Evolutionary conservation across 2,888 invertebrate species (phyloP).

Genomic region (Aromia moschata): DNA sequence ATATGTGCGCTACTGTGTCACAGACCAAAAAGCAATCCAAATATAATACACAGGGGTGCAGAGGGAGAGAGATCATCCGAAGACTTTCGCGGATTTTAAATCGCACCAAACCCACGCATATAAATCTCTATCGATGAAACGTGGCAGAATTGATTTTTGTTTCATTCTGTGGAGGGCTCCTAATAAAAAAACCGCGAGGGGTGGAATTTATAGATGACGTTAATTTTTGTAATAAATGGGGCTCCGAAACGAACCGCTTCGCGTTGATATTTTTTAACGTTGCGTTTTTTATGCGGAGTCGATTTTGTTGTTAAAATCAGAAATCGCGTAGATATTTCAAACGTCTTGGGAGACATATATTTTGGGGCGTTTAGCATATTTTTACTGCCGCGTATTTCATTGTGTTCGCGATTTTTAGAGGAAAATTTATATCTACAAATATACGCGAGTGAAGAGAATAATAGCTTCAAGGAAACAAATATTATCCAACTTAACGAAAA

Average conservation of each 20-base stretch:
- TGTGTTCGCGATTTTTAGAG: too few species aligned
- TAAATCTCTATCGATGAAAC: constrained; percentile 32
- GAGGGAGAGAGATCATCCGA: constrained; percentile 21
- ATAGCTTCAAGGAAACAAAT: too few species aligned
- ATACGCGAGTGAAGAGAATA: too few species aligned
- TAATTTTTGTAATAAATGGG: constrained; percentile 9
- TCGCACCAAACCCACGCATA: constrained; percentile 27
- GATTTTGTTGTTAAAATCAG: not conserved
- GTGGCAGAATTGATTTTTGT: constrained; percentile 31
- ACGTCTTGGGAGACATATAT: not conserved
- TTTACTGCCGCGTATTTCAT: not conserved
- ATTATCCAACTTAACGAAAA: too few species aligned
- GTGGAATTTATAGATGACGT: constrained; percentile 3
- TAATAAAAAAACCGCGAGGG: not conserved
- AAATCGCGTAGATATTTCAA: constrained; percentile 10
- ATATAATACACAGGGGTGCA: too few species aligned
- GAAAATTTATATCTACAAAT: too few species aligned
- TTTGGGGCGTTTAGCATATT: not conserved
- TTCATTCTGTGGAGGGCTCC: not conserved
- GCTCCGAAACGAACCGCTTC: not conserved
- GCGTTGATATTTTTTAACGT: not conserved
- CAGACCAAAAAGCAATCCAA: too few species aligned
- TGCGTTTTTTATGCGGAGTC: not conserved
- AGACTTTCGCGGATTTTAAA: constrained; percentile 30
- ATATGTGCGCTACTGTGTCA: too few species aligned